These are phyloP conservation scores for Thunnus albacares DNA, from an alignment of 2,797 vertebrate species.

Conservation along the genomic window DNA sequence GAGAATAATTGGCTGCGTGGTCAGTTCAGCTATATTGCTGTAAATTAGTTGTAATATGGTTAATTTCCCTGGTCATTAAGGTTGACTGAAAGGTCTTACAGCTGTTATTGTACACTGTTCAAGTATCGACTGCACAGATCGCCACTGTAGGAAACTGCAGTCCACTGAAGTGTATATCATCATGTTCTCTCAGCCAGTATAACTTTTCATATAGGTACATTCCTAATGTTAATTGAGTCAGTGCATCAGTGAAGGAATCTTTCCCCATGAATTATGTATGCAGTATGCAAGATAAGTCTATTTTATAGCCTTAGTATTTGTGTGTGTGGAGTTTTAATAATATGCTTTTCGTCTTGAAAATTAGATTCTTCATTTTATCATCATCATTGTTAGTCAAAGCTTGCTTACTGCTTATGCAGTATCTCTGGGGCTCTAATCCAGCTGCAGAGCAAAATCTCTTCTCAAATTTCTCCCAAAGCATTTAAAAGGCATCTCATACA, in stretches of 20 bases:
- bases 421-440: slow-evolving; percentile 38
- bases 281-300: not conserved
- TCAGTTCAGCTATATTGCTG: slow-evolving; percentile 13
- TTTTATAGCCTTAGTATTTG: slow-evolving; percentile 18
- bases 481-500: slow-evolving; percentile 15
- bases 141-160: not conserved
- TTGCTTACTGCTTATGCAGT: slow-evolving; percentile 20
- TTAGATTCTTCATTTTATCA: slow-evolving; percentile 44
- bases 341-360: slow-evolving; percentile 45
- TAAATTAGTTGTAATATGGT: slow-evolving; percentile 9
- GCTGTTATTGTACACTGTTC: not conserved
- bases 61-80: slow-evolving; percentile 8
- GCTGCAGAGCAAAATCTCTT: slow-evolving; percentile 22
- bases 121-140: not conserved
- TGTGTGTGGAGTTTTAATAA: slow-evolving; percentile 47
- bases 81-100: not conserved
- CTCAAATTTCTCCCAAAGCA: slow-evolving; percentile 31
- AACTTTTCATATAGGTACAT: slow-evolving; percentile 22
- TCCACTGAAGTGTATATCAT: slow-evolving; percentile 4
- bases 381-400: slow-evolving; percentile 46
- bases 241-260: slow-evolving; percentile 31
- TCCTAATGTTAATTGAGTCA: slow-evolving; percentile 22
- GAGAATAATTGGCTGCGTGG: not conserved
- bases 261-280: slow-evolving; percentile 52
- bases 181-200: slow-evolving; percentile 4